phyloP scores from a whole-genome alignment of 2,797 vertebrate species.

The Gymnoscopelus microlampas region DNA sequence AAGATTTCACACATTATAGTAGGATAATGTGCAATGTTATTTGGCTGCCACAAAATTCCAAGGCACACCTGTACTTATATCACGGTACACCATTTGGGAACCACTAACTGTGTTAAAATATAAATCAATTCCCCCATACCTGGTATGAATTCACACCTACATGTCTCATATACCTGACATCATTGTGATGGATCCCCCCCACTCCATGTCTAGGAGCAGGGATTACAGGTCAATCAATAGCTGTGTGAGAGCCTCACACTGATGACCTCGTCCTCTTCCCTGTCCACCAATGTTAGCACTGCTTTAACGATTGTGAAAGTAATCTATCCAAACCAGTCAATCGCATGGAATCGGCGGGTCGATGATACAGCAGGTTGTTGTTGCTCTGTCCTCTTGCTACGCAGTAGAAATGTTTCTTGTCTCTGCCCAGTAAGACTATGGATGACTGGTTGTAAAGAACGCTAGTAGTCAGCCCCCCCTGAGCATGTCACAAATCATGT shows the following conservation, averaged over 20 bases:
- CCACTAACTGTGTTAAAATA: no score
- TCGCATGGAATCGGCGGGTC: neutral
- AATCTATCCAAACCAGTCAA: constrained; percentile 10
- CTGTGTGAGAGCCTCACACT: neutral
- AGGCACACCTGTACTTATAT: no score
- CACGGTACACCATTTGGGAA: no score
- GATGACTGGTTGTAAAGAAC: neutral
- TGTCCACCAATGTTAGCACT: neutral
- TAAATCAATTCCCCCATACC: neutral
- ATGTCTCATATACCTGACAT: constrained; percentile 4
- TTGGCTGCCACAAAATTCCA: no score
- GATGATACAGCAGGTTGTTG: neutral
- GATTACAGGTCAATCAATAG: constrained; percentile 39
- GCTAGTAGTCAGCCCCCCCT: neutral
- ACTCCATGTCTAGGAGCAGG: neutral
- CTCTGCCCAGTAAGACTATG: neutral
- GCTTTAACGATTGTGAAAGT: constrained; percentile 7
- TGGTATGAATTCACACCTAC: constrained; percentile 9
- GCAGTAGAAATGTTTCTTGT: neutral
- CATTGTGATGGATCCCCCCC: constrained; percentile 23
- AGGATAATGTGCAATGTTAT: no score
- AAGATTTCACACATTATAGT: no score
- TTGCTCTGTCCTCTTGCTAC: neutral
- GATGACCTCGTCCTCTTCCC: constrained; percentile 3
- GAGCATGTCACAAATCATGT: neutral